Base-by-base conservation (phyloP, 2,113 vertebrate species). In the Neopipo cinnamomea region DNA sequence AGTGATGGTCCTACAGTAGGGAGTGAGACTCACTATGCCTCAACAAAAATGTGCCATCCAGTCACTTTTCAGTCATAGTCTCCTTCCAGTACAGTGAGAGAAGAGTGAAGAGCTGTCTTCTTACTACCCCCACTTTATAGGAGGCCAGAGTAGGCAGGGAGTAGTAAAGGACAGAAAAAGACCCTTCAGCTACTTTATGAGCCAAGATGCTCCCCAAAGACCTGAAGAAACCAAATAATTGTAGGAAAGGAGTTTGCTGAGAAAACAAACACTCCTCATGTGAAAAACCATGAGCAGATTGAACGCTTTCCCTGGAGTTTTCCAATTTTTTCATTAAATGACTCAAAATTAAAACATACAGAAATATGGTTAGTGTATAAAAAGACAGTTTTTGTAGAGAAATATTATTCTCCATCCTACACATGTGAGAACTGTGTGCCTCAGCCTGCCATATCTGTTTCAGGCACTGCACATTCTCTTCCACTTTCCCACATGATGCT, bases 341-440 rank as follows among this genome's bases (percentile, higher is more conserved):
- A 84, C 72, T 92, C 78, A 90, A 93, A 95, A 88, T 18, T 24
- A 94, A 96, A 93, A 85, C 63, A 93, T 1, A 8, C 53, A 90
- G 71, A 94, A 93, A 83, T 56, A 44, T 72, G 72, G 59, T 62
- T 61, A 55, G 6, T 93, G 55, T 91, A 93, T 80, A 28, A 83
- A 92, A 96, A 58, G 42, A 53, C 23, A 55, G 42, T 7, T 86
- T 83, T 88, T 82, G 62, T 83, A 72, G 50, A 90, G 76, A 92
- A 96, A 93, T 90, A 77, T 66, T 94, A 35, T 86, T 85, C 75
- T 86, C 33, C 61, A 47, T 75, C 72, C 82, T 88, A 37, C 75
- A 67, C 53, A 70, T 62, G 55, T 63, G 39, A 88, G 55, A 22
- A 39, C 21, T 52, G 24, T 35, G 52, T 72, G 47, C 37, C 73